A percentile compares a stretch with the other conserved stretches of the same genome.
Evolutionary conservation across 64 coral and sea anemone genomes (phyloP).

Genomic region (Stichodactyla helianthus): DNA sequence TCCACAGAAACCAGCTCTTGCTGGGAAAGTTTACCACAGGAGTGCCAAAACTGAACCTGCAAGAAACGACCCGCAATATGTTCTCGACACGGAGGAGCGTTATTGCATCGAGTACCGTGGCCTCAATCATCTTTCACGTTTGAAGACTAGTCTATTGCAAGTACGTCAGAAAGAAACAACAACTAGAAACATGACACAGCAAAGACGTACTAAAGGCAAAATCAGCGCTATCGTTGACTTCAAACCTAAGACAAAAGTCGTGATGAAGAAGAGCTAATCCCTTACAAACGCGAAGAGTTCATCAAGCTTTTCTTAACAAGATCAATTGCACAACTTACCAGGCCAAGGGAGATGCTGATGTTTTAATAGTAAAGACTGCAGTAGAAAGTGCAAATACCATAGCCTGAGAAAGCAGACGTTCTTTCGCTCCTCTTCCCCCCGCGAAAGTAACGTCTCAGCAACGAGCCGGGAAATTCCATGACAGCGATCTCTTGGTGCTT

Average conservation of each 20-base stretch:
- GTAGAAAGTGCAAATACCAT: conserved; percentile 13
- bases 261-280: conserved; percentile 35
- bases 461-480: no score
- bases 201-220: conserved; percentile 21
- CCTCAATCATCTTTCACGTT: neutral
- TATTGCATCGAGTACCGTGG: conserved; percentile 13
- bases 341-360: conserved; percentile 14
- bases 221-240: conserved; percentile 28
- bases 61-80: neutral
- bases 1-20: conserved; percentile 10
- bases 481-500: neutral
- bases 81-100: conserved; percentile 4
- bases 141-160: conserved; percentile 7
- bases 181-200: conserved; percentile 12
- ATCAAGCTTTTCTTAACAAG: neutral
- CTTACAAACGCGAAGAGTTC: conserved; percentile 28
- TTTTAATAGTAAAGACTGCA: conserved; percentile 29
- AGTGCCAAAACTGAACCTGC: neutral
- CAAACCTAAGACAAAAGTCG: neutral
- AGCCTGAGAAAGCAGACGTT: no score
- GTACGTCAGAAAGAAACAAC: neutral
- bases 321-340: neutral
- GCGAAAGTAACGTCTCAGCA: no score
- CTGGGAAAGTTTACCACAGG: neutral
- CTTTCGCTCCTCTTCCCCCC: no score